Conservation (phyloP, 2,797 vertebrate genomes). For the Acanthurus leucopareius region DNA sequence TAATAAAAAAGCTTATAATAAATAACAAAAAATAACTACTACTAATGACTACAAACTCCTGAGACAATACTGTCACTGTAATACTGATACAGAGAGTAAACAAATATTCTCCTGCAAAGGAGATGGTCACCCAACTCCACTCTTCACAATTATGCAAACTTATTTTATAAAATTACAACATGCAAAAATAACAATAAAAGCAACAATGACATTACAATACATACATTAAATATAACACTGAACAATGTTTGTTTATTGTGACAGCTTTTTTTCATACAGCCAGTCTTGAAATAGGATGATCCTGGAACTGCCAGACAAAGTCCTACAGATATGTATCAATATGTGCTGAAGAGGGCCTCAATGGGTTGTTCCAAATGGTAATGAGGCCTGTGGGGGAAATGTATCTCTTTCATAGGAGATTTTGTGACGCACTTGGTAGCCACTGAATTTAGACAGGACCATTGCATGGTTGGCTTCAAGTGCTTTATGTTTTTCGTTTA, state of each 20-base stretch:
- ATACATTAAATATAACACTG: slow-evolving; percentile 76
- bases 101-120: slow-evolving; percentile 63
- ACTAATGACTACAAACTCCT: slow-evolving; percentile 81
- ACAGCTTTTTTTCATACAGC: slow-evolving; percentile 46
- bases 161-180: slow-evolving; percentile 64
- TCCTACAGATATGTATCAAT: slow-evolving; percentile 73
- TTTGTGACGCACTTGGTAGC: slow-evolving; percentile 42
- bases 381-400: slow-evolving; percentile 33
- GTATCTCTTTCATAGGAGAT: slow-evolving; percentile 61
- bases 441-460: slow-evolving; percentile 44
- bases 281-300: slow-evolving; percentile 21
- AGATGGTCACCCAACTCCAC: slow-evolving; percentile 58
- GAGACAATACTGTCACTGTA: slow-evolving; percentile 83
- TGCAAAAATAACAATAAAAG: slow-evolving; percentile 80
- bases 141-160: slow-evolving; percentile 60
- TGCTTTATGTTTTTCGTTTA: slow-evolving; percentile 41
- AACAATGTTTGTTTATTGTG: slow-evolving; percentile 62
- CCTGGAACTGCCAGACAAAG: slow-evolving; percentile 55
- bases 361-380: slow-evolving; percentile 45
- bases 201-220: slow-evolving; percentile 75
- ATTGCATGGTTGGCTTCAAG: slow-evolving; percentile 61
- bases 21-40: slow-evolving; percentile 71
- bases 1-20: slow-evolving; percentile 76
- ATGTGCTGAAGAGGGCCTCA: slow-evolving; percentile 63
- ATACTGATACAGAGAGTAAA: slow-evolving; percentile 82